A percentile compares a stretch with the other conserved stretches of the same genome.
Evolutionary conservation across 1,140 invertebrate species (phyloP).

Genomic region (Ylistrum balloti): DNA sequence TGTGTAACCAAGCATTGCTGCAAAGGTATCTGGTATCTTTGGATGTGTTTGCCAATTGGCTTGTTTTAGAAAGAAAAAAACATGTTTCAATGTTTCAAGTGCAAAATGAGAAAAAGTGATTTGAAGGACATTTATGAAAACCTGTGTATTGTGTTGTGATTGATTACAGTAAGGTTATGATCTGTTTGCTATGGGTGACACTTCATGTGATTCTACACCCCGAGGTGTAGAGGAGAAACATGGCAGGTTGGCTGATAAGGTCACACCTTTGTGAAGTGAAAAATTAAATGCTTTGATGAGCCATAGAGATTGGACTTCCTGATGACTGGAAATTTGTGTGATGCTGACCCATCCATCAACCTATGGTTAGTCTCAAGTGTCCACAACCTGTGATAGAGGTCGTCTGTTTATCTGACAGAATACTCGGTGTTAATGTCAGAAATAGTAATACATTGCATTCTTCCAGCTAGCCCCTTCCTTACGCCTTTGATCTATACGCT

Average conservation of each 20-base stretch:
- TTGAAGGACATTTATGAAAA: too few relatives aligned
- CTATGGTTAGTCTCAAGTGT: background rate
- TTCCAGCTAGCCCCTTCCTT: background rate
- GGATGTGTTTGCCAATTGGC: too few relatives aligned
- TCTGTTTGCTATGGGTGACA: too few relatives aligned
- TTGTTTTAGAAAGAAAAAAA: too few relatives aligned
- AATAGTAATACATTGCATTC: background rate
- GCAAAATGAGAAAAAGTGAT: too few relatives aligned
- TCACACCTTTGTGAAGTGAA: background rate
- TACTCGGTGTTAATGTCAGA: background rate
- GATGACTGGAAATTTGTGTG: background rate
- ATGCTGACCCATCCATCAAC: slow-evolving; percentile 12
- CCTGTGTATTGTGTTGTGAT: too few relatives aligned
- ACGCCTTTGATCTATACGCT: background rate
- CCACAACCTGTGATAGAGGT: background rate
- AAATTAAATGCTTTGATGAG: background rate
- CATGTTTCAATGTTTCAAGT: too few relatives aligned
- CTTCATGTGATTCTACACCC: too few relatives aligned
- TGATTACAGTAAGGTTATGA: too few relatives aligned
- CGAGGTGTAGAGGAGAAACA: background rate
- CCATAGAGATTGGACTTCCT: background rate
- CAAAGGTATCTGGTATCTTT: too few relatives aligned
- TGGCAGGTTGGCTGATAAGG: background rate
- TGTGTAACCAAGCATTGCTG: too few relatives aligned
- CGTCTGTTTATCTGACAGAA: slow-evolving; percentile 9